Conservation (phyloP, 2,113 vertebrate genomes). For the Penelope pileata region DNA sequence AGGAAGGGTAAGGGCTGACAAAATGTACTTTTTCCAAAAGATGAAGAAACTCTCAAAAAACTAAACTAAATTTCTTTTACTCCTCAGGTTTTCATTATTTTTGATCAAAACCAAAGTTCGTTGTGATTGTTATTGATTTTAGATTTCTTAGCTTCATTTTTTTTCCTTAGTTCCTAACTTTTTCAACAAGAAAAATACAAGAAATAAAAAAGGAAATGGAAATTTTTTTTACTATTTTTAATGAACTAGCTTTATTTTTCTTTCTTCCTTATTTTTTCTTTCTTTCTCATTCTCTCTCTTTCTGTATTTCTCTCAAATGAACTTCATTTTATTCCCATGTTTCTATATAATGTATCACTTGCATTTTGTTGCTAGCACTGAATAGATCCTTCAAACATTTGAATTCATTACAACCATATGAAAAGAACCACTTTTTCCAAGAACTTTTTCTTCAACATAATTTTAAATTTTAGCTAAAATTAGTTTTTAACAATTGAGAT, state of each 20-base stretch:
- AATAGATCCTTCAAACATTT: neutral
- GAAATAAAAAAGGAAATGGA: neutral
- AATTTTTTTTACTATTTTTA: neutral
- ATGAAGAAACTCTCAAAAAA: neutral
- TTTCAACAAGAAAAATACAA: neutral
- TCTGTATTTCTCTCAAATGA: neutral
- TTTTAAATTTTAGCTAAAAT: neutral
- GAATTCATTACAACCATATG: neutral
- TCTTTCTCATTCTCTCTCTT: neutral
- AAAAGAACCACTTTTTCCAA: neutral
- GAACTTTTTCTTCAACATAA: neutral
- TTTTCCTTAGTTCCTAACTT: neutral
- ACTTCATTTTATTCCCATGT: rapidly evolving
- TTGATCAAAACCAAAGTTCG: neutral
- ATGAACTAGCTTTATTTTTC: rapidly evolving
- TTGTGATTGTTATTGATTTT: neutral
- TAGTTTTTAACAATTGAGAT: neutral
- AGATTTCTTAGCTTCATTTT: neutral
- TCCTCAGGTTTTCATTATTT: neutral
- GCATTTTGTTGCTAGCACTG: neutral
- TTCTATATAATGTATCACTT: neutral
- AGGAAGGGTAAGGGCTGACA: neutral
- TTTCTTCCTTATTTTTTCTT: neutral
- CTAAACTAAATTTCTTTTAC: neutral
- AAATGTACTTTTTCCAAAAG: neutral